Base-by-base conservation (phyloP, 2,797 vertebrate genomes). In the Lophius americanus region DNA sequence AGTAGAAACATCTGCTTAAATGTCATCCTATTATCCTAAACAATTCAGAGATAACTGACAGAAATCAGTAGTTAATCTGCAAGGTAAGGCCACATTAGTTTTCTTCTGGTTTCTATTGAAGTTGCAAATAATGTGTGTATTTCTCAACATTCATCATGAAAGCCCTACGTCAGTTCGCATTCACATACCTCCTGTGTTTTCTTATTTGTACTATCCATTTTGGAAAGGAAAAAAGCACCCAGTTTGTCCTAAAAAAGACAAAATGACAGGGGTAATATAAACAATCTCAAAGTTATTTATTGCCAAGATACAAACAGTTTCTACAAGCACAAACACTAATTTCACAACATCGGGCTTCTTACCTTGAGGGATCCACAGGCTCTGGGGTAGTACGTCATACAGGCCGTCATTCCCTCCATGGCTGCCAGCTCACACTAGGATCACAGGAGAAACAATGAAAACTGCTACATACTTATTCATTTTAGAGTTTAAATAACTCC, bases 281-380 rank as follows among this genome's bases (percentile, higher is more conserved):
- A 58, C 51, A 4, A 50, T 36, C 6, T 3, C 11, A 42, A 69
- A 51, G 13, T 35, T 35, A 41, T 33, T n/a, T 6, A 5, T 32
- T 32, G 35, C 4, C 4, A 12, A 42, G 3, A 46, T 35, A 5
- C 56, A 7, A 12, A 32, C 51, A 6, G 1, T 42, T 55, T 57
- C 3, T 6, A 53, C 7, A 55, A 14, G 38, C 52, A n/a, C 3
- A 41, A 6, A 39, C 13, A 9, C 36, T 7, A n/a, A 3, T 13
- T 54, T 38, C 6, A 13, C 7, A 4, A 14, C 13, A 11, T 4
- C 35, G 11, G 9, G 35, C 2, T 1, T 49, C 78, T 90, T 68
- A 94, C 96, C 92, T 94, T 91, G 52, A 97, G 90, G 51, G 95
- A 96, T 32, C 96, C 96, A 68, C 96, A 97, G 23, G 96, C 96